A percentile compares a stretch with the other conserved stretches of the same genome.
These are phyloP conservation scores for Villa cingulata DNA, from an alignment of 2,888 invertebrate genomes.

Conservation along the genomic window DNA sequence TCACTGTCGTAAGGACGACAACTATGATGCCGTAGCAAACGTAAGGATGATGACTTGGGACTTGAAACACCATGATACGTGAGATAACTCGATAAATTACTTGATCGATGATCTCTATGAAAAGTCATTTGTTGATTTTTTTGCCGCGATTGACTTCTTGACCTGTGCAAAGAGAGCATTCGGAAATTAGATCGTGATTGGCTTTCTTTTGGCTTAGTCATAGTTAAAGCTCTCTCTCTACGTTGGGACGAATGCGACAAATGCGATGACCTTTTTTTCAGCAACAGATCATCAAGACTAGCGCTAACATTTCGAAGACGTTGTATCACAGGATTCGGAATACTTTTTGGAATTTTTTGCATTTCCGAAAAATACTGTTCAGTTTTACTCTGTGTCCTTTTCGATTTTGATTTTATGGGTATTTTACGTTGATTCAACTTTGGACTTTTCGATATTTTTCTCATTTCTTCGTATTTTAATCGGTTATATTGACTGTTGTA, in stretches of 20 bases:
- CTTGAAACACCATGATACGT: constrained; percentile 8
- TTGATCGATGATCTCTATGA: neutral
- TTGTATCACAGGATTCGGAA: neutral
- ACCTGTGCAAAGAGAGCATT: too few species aligned
- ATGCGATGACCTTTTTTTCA: neutral
- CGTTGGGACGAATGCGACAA: too few species aligned
- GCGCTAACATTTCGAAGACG: constrained; percentile 3
- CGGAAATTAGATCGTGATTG: neutral
- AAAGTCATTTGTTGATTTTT: neutral
- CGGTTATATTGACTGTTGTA: neutral
- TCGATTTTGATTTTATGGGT: neutral
- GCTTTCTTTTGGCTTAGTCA: neutral
- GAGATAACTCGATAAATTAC: neutral
- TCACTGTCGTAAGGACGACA: neutral
- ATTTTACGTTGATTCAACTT: neutral
- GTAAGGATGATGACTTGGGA: neutral
- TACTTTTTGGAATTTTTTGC: neutral
- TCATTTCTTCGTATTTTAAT: neutral
- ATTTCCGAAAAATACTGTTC: neutral
- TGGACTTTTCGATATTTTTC: neutral
- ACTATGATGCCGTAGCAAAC: neutral
- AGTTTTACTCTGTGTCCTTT: neutral
- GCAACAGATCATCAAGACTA: neutral
- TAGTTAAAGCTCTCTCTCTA: neutral
- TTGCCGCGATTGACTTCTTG: neutral